Conservation (phyloP, 2,888 invertebrate species). For the Pollenia labialis region DNA sequence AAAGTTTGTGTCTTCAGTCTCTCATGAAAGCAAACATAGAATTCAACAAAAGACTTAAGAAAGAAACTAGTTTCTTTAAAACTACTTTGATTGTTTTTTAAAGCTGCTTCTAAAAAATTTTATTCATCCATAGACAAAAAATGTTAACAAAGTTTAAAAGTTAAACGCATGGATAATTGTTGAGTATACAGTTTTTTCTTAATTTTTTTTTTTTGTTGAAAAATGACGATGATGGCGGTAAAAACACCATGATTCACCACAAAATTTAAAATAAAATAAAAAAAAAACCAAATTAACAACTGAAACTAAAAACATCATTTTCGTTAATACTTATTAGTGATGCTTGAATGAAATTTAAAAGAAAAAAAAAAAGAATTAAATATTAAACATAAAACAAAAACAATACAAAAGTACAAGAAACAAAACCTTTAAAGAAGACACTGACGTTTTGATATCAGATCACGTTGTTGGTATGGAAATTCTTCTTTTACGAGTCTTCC, state of each 20-base stretch:
- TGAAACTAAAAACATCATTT: constrained; percentile 40
- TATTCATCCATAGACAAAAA: constrained; percentile 49
- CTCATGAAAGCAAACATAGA: constrained; percentile 5
- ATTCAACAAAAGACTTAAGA: constrained; percentile 58
- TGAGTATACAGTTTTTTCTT: constrained; percentile 20
- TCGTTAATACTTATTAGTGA: constrained; percentile 66
- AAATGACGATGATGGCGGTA: constrained; percentile 16
- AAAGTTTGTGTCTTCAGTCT: constrained; percentile 54
- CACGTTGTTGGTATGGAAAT: constrained; percentile 37
- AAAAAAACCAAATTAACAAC: constrained; percentile 21
- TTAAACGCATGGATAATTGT: constrained; percentile 73
- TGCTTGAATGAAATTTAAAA: constrained; percentile 62
- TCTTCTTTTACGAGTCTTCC: not conserved
- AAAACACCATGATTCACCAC: constrained; percentile 54
- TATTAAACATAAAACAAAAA: not conserved
- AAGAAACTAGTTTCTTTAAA: constrained; percentile 34
- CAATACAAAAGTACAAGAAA: not conserved
- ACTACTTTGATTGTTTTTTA: constrained; percentile 8
- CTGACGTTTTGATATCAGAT: constrained; percentile 35
- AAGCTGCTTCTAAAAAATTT: constrained; percentile 30
- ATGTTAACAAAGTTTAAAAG: constrained; percentile 69
- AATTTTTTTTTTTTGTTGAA: constrained; percentile 24
- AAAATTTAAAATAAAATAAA: constrained; percentile 25
- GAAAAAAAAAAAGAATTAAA: constrained; percentile 22
- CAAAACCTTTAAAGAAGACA: constrained; percentile 54